Evolutionary conservation across 2,888 invertebrate genomes (phyloP), one percentile per base, ranked within the genome.

Genomic region (Drosophila villosipedis): DNA sequence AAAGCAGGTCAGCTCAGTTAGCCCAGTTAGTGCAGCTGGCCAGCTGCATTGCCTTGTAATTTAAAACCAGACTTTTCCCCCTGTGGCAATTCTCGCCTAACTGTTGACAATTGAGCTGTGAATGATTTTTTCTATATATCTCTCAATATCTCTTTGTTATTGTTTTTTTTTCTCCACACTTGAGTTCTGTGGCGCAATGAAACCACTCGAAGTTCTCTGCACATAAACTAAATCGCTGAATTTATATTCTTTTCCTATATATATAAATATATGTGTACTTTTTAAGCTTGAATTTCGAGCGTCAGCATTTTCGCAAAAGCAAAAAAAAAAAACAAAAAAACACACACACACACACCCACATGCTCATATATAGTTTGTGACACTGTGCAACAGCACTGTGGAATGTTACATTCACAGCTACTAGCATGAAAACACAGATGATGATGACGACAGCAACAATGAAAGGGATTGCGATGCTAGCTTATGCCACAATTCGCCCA

Each of bases 31-130:
- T 53, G 59, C 80, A 79, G 73, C 47, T 82, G 80, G 31, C 47
- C 75, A 68, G 59, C 43, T 28, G 39, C 43, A 14, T n/a, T 59
- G 47, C 12, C 41, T 33, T 59, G 79, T 70, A 90, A 90, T 85
- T 79, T 54, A 63, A 90, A 67, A 83, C 84, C 64, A 57, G 7
- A 41, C 19, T 47, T n/a, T 6, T 12, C 14, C 39, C 54, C n/a
- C 28, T 3, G 0, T 16, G 41, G 25, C 39, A 58, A 63, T 53
- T 65, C 65, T 68, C 79, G 68, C 52, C 82, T 49, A 74, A 76
- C 73, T 71, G 69, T 72, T 72, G 73, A 76, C 89, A 84, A 90
- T 88, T 90, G 85, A 85, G 78, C 78, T 88, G 90, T 73, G 77
- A 72, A 61, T 69, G 76, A 70, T 63, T 61, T 73, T 52, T 35